Evolutionary conservation across 2,113 vertebrate species (phyloP).

Genomic region (Mobula birostris): DNA sequence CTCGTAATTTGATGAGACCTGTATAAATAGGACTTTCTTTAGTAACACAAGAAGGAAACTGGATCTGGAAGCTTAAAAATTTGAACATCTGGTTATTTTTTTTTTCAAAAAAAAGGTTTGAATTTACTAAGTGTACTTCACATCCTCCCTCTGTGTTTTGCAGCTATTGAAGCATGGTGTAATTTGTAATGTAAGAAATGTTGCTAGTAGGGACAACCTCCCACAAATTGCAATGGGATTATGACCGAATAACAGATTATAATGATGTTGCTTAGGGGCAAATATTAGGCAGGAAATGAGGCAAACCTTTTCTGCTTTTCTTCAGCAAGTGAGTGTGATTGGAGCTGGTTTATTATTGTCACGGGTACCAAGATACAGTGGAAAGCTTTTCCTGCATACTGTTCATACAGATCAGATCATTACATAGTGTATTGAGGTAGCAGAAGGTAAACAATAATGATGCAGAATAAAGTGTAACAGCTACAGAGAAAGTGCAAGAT

Average conservation of each 20-base stretch:
- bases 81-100: neutral
- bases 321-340: neutral
- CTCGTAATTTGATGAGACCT: neutral
- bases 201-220: neutral
- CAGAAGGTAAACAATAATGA: no score
- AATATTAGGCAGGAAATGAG: neutral
- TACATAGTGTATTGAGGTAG: no score
- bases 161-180: neutral
- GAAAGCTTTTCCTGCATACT: no score
- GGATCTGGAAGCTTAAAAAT: neutral
- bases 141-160: neutral
- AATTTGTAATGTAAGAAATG: neutral
- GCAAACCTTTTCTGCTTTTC: no score
- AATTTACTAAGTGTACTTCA: neutral
- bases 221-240: neutral
- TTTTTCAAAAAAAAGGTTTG: neutral
- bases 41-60: neutral
- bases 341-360: no score
- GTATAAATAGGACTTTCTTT: neutral
- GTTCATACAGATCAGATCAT: no score
- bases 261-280: neutral
- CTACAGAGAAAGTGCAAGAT: no score
- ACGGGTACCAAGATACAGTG: no score
- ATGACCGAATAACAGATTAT: neutral
- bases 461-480: no score